phyloP scores from a whole-genome alignment of 1,140 invertebrate genomes.

The Euura saliciscinereae region DNA sequence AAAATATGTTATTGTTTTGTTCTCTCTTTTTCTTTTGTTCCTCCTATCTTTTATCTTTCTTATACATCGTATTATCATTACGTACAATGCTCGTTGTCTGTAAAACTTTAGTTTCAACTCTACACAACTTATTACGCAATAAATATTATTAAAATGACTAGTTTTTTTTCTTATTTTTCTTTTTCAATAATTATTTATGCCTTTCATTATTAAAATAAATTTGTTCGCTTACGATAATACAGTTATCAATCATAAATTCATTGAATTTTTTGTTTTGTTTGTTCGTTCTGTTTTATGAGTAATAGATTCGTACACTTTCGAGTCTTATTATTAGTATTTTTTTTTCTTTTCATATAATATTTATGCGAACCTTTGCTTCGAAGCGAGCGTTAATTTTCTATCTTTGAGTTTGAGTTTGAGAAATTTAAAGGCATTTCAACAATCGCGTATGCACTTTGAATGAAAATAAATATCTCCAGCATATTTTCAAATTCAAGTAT shows the following conservation, averaged over 20 bases:
- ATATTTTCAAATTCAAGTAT: not conserved
- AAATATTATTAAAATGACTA: constrained; percentile 3
- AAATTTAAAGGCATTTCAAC: not conserved
- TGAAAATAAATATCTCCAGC: not conserved
- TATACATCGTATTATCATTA: too few relatives aligned
- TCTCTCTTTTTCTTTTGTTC: too few relatives aligned
- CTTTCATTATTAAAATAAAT: not conserved
- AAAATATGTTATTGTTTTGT: not conserved
- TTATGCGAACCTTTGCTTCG: not conserved
- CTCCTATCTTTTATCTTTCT: too few relatives aligned
- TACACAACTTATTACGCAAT: not conserved
- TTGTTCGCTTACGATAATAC: not conserved
- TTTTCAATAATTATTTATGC: not conserved
- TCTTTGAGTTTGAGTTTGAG: not conserved
- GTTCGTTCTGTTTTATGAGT: not conserved
- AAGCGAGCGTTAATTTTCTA: not conserved
- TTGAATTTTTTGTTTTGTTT: not conserved
- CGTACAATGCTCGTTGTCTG: not conserved
- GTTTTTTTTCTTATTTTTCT: not conserved
- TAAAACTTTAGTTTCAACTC: not conserved
- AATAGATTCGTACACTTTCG: not conserved
- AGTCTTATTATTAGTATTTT: not conserved
- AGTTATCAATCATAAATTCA: not conserved
- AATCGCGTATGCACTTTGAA: not conserved
- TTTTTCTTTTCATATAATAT: not conserved